Base-by-base conservation (phyloP, 2,113 vertebrate species). In the Mugil cephalus region DNA sequence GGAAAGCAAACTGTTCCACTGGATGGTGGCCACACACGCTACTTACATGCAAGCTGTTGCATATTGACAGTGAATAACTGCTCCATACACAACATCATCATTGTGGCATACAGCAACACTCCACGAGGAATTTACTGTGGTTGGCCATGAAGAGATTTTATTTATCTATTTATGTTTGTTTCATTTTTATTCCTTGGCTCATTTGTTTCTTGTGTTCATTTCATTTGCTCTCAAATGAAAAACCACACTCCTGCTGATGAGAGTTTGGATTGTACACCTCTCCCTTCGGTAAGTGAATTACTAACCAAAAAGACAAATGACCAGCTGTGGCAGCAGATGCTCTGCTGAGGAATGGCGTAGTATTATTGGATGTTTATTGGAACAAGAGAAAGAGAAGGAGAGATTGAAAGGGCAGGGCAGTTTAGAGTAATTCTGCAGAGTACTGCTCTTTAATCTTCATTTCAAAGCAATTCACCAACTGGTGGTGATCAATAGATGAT, bases 281-380 rank as follows among this genome's bases (percentile, higher is more conserved):
- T 83, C 17, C 64, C 46, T 8, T 60, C 64, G 21, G 53, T 69
- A 87, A 85, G 69, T 79, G 54, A 85, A 80, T 92, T 78, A 79
- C 69, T 77, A 73, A 83, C 79, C 30, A 79, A 83, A 72, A 86
- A 88, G 88, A 89, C 74, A 83, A 87, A 90, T 85, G 76, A 69
- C 54, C 64, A 61, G 79, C 39, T 59, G 8, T 72, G 68, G 66
- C 56, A 80, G 71, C 87, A 87, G 89, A 91, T 79, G 76, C 74
- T 85, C 64, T 35, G 47, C 66, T 68, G 78, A 84, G 66, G 65
- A 81, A 89, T 79, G 71, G 68, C 74, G 34, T 19, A 6, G 21
- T 82, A 60, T 79, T 75, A 77, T 86, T 84, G 53, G 70, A 69
- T 73, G 65, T 84, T 88, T 85, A 90, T 79, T 86, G 70, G 76